Base-by-base conservation (phyloP, 1,140 invertebrate species). In the Neodiprion lecontei region DNA sequence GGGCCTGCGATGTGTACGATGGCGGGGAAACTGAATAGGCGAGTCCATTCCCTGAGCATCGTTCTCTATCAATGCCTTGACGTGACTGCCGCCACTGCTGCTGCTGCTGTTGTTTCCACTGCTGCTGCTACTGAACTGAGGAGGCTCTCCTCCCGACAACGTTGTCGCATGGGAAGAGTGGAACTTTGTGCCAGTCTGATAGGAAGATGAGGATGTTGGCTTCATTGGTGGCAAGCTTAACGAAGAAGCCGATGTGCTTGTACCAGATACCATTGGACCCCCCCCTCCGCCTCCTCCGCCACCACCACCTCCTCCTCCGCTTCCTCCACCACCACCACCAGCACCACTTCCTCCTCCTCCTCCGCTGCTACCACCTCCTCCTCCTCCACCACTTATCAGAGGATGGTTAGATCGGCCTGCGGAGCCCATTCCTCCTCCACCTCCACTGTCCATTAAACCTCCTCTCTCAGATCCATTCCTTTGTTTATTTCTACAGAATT, bases 1-100 rank as follows among this genome's bases (percentile, higher is more conserved):
- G 86, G 86, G 87, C 83, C 87, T 86, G 77, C 87, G 87, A 71
- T 88, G 83, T 75, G 84, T 84, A 81, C 86, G 87, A 75, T 88
- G 86, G 79, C 87, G 87, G 53, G 84, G 78, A 77, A 84, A 88
- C 70, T 86, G 87, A 49, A 85, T 79, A 23, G 72, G 69, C 61
- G 86, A 82, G 48, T 86, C 85, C 73, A 83, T 74, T 75, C 72
- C 79, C 74, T 84, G 84, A 77, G 75, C 74, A 50, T 87, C 87
- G 74, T 80, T 85, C 47, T 85, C 85, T 73, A 84, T 78, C 61
- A 72, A 73, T 67, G 76, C 81, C 77, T 86, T 85, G 21, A 75
- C 71, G 70, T 86, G 83, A 72, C 75, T 81, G 76, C 78, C 83
- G 77, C 75, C 78, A 77, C 70, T 81, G 80, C 72, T 85, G 81